phyloP scores from a whole-genome alignment of 2,113 vertebrate genomes.

The Myrmecophaga tridactyla region DNA sequence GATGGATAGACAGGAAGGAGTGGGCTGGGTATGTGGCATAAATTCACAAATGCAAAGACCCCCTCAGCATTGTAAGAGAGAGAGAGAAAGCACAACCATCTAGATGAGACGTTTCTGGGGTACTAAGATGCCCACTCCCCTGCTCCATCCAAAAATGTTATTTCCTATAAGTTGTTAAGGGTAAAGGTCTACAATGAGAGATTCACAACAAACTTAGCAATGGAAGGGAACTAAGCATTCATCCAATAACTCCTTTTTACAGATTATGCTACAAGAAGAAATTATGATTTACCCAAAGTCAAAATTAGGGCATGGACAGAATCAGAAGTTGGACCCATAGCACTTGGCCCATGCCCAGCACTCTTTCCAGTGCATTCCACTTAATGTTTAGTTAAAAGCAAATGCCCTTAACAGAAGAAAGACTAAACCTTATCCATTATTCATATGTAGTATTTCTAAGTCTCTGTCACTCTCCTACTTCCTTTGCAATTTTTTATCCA shows the following conservation, averaged over 20 bases:
- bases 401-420: background rate
- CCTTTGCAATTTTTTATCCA: background rate
- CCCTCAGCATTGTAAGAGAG: background rate
- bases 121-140: background rate
- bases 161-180: background rate
- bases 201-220: background rate
- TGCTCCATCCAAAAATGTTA: background rate
- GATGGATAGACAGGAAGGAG: background rate
- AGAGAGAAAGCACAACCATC: rapidly evolving
- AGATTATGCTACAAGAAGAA: background rate
- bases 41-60: background rate
- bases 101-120: background rate
- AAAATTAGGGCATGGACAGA: background rate
- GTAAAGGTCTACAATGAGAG: background rate
- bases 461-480: background rate
- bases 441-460: background rate
- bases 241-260: background rate
- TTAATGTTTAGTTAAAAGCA: background rate
- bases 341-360: background rate
- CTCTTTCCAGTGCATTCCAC: background rate
- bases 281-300: background rate
- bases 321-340: background rate
- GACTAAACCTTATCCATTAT: background rate
- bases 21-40: background rate
- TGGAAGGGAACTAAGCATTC: background rate